Base-by-base conservation (phyloP, 2,888 invertebrate genomes). In the Strigamia transsilvanica region DNA sequence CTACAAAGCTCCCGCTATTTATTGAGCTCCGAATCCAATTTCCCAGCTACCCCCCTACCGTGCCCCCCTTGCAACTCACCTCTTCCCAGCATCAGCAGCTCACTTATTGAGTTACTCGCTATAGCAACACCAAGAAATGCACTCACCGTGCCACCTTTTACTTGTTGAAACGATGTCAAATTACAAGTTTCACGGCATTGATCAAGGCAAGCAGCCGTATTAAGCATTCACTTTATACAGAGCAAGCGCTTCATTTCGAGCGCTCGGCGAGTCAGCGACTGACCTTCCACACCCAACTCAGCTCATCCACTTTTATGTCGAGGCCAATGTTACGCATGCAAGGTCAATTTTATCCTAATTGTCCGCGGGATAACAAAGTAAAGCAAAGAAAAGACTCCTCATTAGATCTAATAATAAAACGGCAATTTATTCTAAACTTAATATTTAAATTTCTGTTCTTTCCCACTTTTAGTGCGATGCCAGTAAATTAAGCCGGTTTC, bases 1-100 rank as follows among this genome's bases (percentile, higher is more conserved):
- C 73, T 73, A 73, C 73, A 73, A 73, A 73, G 73, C 73, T 73
- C 73, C 73, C 73, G 73, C 73, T 73, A 73, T 73, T 73, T 73
- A 73, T 73, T 73, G 73, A 27, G 73, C 73, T 73, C 73, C 73
- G 73, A 73, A 73, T 73, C 73, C 73, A 73, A 73, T 73, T 73
- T 73, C 73, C 73, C 73, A 73, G 73, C 23, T n/a, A 15, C 73
- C 73, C 56, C 56, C 56, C 9, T 56, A 21, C 56, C 56, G 18
- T 5, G 5, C 27, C 23, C 27, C 12, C 32, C 73, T 32, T n/a
- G 32, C 73, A 32, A 73, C 73, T 73, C 10, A 32, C 73, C 73
- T 73, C 73, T 73, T 73, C 27, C 56, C 56, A 56, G 56, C 56
- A 56, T 56, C 73, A 73, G 73, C 73, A 73, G 73, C 73, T 73